These are phyloP conservation scores for Aplysia californica DNA, from an alignment of 1,140 invertebrate genomes.

Conservation along the genomic window DNA sequence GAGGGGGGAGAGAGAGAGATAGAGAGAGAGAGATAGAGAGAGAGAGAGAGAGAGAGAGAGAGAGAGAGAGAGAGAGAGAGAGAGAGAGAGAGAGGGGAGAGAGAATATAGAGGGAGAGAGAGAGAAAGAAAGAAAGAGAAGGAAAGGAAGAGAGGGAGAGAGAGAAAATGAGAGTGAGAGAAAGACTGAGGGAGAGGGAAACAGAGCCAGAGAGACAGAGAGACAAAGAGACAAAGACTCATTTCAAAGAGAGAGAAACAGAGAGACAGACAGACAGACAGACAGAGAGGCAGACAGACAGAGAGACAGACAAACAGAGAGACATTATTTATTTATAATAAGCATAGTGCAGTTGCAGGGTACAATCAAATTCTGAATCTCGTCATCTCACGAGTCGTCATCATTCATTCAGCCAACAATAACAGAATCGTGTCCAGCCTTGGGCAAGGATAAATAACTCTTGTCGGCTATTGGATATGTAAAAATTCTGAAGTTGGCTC, in stretches of 20 bases:
- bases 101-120: neutral
- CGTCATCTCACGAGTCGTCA: no score
- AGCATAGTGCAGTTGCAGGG: neutral
- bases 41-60: neutral
- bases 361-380: neutral
- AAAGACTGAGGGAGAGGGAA: neutral
- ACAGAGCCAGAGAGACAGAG: neutral
- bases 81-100: constrained; percentile 5
- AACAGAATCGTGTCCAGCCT: neutral
- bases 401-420: no score
- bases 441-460: neutral
- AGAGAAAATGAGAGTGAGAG: constrained; percentile 17
- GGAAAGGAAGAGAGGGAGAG: constrained; percentile 18
- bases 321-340: neutral
- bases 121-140: constrained; percentile 19
- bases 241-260: constrained; percentile 17
- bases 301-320: neutral
- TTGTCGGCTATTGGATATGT: neutral
- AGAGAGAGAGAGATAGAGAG: neutral
- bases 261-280: neutral
- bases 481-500: no score
- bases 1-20: neutral
- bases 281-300: neutral
- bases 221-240: constrained; percentile 2
- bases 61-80: constrained; percentile 14